Conservation (phyloP, 2,797 vertebrate species). For the Sternotherus odoratus region DNA sequence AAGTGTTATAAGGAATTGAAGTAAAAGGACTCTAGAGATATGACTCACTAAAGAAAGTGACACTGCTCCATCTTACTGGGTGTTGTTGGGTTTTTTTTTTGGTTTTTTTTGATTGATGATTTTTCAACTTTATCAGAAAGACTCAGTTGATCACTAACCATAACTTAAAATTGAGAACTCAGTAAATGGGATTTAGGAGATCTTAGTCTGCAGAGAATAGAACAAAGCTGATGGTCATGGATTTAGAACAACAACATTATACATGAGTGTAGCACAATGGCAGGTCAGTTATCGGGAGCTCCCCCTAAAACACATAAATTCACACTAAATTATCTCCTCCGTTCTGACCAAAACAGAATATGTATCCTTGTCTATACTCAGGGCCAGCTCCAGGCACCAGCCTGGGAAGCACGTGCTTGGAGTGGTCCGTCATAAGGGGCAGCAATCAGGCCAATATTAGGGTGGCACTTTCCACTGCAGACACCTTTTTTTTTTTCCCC, state of each 20-base stretch:
- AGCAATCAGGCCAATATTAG: no score
- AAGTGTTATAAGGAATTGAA: neutral
- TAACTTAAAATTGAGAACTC: constrained; percentile 28
- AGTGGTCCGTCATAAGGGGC: no score
- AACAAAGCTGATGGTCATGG: constrained; percentile 50
- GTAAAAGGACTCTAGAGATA: constrained; percentile 1
- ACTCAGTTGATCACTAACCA: neutral
- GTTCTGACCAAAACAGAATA: constrained; percentile 5
- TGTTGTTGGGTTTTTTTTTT: no score
- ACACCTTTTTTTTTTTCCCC: no score
- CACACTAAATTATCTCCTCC: constrained; percentile 15
- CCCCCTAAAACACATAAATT: neutral
- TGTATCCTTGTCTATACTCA: neutral
- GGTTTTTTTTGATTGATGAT: neutral
- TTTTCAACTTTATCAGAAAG: neutral
- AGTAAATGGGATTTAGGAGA: constrained; percentile 30
- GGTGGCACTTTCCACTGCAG: no score
- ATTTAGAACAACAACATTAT: constrained; percentile 32
- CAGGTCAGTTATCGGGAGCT: constrained; percentile 36
- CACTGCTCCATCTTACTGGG: neutral
- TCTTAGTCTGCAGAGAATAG: constrained; percentile 41
- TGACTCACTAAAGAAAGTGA: neutral
- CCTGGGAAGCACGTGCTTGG: no score
- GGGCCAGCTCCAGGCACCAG: no score
- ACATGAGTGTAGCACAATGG: constrained; percentile 31